Percentiles rank a stretch among this genome's conserved stretches.
Conservation (phyloP, 2,888 invertebrate species). For the Pammene fasciana region DNA sequence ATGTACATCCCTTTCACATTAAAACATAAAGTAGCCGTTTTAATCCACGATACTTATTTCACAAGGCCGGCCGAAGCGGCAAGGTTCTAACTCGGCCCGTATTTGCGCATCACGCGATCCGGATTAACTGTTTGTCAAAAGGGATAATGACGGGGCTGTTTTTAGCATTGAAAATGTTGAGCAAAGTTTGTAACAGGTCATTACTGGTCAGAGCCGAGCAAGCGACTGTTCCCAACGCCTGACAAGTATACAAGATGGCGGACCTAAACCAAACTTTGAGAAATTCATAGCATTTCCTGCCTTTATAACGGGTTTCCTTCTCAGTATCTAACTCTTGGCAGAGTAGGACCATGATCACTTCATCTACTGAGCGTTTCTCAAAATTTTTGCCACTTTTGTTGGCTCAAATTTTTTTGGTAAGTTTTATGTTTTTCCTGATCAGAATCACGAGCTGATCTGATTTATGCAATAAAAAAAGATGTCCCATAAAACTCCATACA, state of each 20-base stretch:
- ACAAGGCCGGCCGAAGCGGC: slow-evolving; percentile 1
- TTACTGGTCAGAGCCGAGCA: background rate
- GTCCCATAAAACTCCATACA: too few species aligned
- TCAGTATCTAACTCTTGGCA: too few species aligned
- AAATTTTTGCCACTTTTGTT: too few species aligned
- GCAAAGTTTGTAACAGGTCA: slow-evolving; percentile 9
- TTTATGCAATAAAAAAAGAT: too few species aligned
- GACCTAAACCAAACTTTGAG: too few species aligned
- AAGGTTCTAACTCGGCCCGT: slow-evolving; percentile 9
- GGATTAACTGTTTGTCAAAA: slow-evolving; percentile 27
- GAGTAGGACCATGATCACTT: too few species aligned
- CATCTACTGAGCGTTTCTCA: too few species aligned
- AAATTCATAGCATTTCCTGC: too few species aligned
- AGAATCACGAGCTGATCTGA: too few species aligned
- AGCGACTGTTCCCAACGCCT: background rate
- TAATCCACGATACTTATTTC: slow-evolving; percentile 4
- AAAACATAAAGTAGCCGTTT: background rate
- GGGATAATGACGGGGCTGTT: slow-evolving; percentile 21
- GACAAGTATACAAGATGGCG: background rate
- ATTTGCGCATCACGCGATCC: slow-evolving; percentile 21
- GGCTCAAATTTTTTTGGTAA: too few species aligned
- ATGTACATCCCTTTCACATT: background rate
- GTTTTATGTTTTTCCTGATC: too few species aligned
- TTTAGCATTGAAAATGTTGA: slow-evolving; percentile 16
- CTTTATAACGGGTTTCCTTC: too few species aligned